Evolutionary conservation across 2,113 vertebrate species (phyloP).

Genomic region (Prunella himalayana): DNA sequence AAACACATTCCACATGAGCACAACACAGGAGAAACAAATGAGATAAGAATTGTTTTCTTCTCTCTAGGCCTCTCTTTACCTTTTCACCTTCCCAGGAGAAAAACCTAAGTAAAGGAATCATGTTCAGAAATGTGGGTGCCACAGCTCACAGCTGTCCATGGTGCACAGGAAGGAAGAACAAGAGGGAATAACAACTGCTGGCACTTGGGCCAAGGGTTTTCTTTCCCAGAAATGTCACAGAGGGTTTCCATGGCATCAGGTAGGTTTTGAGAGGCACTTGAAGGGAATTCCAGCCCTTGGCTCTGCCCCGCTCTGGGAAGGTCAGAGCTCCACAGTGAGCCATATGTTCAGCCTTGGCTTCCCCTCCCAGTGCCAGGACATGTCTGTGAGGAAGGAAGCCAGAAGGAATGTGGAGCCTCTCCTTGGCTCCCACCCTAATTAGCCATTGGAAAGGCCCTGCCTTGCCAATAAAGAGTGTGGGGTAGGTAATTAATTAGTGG

Average conservation of each 20-base stretch:
- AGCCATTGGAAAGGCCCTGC: neutral
- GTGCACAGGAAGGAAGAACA: neutral
- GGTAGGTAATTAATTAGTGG: slow-evolving; percentile 15
- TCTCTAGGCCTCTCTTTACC: too few relatives aligned
- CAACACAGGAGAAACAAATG: too few relatives aligned
- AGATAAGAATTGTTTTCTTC: too few relatives aligned
- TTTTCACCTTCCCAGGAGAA: too few relatives aligned
- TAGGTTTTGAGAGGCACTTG: neutral
- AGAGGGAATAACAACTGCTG: neutral
- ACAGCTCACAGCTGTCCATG: neutral
- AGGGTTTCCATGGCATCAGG: neutral
- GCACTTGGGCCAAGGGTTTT: neutral
- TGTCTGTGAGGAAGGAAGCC: slow-evolving; percentile 34
- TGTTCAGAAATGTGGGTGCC: too few relatives aligned
- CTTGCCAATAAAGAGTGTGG: neutral
- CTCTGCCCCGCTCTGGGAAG: neutral
- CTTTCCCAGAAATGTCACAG: neutral
- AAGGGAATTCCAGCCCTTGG: neutral
- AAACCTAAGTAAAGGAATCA: too few relatives aligned
- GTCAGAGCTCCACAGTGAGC: slow-evolving; percentile 10
- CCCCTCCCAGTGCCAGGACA: neutral
- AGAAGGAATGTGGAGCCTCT: neutral
- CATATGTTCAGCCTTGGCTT: slow-evolving; percentile 49
- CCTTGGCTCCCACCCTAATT: slow-evolving; percentile 28
- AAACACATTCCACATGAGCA: too few relatives aligned